Conservation (phyloP, 2,113 vertebrate species). For the Poeciliopsis retropinna region DNA sequence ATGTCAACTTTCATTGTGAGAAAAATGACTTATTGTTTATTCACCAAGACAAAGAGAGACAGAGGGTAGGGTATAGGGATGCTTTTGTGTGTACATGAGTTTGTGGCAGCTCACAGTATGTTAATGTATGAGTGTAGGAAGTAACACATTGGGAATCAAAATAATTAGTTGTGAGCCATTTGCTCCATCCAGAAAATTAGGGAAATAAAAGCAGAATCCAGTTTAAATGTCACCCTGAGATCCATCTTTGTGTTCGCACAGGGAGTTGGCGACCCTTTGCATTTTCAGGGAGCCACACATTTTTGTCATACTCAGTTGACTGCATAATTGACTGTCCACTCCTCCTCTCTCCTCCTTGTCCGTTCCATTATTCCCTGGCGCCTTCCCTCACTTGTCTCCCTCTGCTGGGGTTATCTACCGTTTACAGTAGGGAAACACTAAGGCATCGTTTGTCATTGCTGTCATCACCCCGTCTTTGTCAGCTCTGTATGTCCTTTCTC, state of each 20-base stretch:
- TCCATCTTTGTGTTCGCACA: slow-evolving; percentile 32
- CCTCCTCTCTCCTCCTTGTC: slow-evolving; percentile 21
- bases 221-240: slow-evolving; percentile 57
- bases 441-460: slow-evolving; percentile 48
- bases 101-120: not conserved
- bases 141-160: slow-evolving; percentile 18
- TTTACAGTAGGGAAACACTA: slow-evolving; percentile 28
- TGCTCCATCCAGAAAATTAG: slow-evolving; percentile 5
- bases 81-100: slow-evolving; percentile 34
- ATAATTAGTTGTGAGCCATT: slow-evolving; percentile 52
- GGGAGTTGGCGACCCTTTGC: slow-evolving; percentile 32
- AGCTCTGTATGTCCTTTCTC: not conserved
- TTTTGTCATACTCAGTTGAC: slow-evolving; percentile 42
- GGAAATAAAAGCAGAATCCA: not conserved
- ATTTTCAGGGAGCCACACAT: slow-evolving; percentile 60
- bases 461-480: slow-evolving; percentile 10
- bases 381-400: slow-evolving; percentile 21
- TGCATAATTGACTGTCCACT: slow-evolving; percentile 27
- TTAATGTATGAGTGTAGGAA: not conserved
- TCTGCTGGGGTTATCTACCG: slow-evolving; percentile 58
- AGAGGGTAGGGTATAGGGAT: slow-evolving; percentile 25
- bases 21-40: slow-evolving; percentile 71
- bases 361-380: slow-evolving; percentile 18
- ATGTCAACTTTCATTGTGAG: slow-evolving; percentile 64
- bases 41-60: slow-evolving; percentile 51